Evolutionary conservation across 2,113 vertebrate species (phyloP).

Genomic region (Andinoacara biseriatus): DNA sequence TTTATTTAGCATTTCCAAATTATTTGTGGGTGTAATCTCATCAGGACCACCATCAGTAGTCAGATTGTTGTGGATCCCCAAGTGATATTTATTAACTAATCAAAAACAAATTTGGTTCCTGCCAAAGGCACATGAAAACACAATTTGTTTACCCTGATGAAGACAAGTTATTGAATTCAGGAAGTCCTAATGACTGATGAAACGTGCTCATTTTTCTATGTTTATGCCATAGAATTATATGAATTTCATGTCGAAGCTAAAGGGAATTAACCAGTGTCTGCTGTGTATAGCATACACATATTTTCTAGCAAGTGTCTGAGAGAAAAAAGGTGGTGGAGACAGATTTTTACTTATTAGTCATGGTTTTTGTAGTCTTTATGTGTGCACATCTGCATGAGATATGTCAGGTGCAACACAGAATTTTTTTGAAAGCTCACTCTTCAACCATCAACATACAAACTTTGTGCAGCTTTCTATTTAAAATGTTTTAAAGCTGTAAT

Average conservation of each 20-base stretch:
- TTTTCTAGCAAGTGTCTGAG: neutral
- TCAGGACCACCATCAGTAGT: neutral
- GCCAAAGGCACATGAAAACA: neutral
- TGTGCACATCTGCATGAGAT: neutral
- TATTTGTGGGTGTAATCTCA: neutral
- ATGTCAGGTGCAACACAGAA: neutral
- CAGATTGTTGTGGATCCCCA: neutral
- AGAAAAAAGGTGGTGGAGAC: conserved; percentile 3
- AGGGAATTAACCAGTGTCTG: neutral
- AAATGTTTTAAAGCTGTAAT: neutral
- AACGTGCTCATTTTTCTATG: neutral
- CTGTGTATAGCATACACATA: neutral
- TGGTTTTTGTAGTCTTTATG: neutral
- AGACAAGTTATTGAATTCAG: neutral
- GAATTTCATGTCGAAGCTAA: neutral
- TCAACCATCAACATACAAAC: neutral
- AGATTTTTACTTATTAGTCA: conserved; percentile 4
- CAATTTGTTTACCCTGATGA: neutral
- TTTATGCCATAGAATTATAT: neutral
- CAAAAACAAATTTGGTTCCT: neutral
- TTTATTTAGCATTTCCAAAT: neutral
- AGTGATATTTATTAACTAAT: neutral
- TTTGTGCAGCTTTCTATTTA: neutral
- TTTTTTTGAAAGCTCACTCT: neutral
- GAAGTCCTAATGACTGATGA: neutral